These are phyloP conservation scores for Dermolepida albohirtum DNA, from an alignment of 2,888 invertebrate species.

Conservation along the genomic window DNA sequence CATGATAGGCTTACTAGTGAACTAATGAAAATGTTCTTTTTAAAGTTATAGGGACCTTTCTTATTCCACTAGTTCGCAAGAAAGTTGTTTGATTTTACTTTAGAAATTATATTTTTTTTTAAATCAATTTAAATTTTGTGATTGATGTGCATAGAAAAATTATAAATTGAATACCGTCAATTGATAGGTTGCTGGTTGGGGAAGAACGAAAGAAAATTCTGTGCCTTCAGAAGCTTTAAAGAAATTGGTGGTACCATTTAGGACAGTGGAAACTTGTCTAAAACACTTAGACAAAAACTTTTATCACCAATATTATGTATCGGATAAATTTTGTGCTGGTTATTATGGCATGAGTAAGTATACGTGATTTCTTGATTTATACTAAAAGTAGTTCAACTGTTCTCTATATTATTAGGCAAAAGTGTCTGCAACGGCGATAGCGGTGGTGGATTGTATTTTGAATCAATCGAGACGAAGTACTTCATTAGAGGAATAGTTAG, in stretches of 20 bases:
- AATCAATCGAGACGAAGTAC: conserved; percentile 55
- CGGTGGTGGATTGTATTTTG: conserved; percentile 65
- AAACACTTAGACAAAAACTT: conserved; percentile 44
- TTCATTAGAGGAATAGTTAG: conserved; percentile 65
- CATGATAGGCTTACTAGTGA: no score
- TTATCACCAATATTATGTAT: conserved; percentile 37
- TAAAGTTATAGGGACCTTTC: no score
- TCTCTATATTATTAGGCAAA: conserved; percentile 59
- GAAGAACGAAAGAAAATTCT: conserved; percentile 51
- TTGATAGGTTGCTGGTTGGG: conserved; percentile 57
- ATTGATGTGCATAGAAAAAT: no score
- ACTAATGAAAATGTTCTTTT: no score
- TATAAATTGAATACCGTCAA: background rate
- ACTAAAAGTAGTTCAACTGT: background rate
- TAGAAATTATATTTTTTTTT: no score
- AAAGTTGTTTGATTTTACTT: no score
- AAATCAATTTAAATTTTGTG: no score
- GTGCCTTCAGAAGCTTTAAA: conserved; percentile 51
- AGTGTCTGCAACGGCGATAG: conserved; percentile 67
- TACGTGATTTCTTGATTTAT: background rate
- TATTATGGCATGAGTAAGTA: conserved; percentile 45
- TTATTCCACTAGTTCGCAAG: no score
- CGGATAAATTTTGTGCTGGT: conserved; percentile 51
- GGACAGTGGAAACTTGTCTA: conserved; percentile 39
- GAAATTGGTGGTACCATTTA: conserved; percentile 46